Evolutionary conservation across 2,113 vertebrate species (phyloP).

Genomic region (Terrapene triunguis): DNA sequence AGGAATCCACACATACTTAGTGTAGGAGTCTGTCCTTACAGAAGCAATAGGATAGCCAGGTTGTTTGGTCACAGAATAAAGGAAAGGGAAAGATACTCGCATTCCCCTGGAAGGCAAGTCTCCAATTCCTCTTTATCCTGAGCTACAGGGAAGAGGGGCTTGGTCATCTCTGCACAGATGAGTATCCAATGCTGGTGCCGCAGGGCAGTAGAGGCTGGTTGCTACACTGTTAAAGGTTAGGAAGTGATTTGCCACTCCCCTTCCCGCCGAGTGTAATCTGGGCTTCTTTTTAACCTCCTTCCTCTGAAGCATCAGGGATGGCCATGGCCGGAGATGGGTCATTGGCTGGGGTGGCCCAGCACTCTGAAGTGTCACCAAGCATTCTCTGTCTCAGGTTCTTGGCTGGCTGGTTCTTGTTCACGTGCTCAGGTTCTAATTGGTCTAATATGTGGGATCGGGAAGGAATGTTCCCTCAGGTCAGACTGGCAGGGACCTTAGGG

Average conservation of each 20-base stretch:
- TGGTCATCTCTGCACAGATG: not conserved
- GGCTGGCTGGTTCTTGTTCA: not conserved
- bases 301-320: not conserved
- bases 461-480: not conserved
- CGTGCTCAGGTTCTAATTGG: no score
- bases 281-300: not conserved
- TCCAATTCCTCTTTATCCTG: not conserved
- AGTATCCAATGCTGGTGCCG: not conserved
- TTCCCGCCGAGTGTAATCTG: not conserved
- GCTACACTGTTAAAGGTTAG: not conserved
- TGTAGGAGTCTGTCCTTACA: not conserved
- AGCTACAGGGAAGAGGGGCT: rapidly evolving
- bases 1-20: not conserved
- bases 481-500: not conserved
- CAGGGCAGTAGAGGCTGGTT: not conserved
- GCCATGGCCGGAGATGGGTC: no score
- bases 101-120: not conserved
- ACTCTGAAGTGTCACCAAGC: not conserved
- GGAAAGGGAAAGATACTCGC: not conserved
- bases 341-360: no score
- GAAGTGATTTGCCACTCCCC: not conserved
- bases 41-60: not conserved
- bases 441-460: no score
- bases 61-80: not conserved
- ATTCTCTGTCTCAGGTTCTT: not conserved